Evolutionary conservation across 2,797 vertebrate genomes (phyloP).

Genomic region (Periparus ater): DNA sequence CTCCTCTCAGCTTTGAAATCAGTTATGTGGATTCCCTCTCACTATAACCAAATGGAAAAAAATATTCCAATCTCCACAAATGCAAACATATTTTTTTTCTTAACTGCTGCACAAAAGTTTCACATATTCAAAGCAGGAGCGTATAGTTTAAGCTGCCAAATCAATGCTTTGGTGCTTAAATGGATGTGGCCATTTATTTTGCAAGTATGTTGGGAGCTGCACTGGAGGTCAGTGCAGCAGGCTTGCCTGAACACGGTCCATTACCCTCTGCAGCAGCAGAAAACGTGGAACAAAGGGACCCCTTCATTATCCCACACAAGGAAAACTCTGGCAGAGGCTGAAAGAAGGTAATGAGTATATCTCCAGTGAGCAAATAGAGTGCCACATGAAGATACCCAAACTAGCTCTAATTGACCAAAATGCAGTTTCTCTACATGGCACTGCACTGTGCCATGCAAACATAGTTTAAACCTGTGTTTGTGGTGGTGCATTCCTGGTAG

Average conservation of each 20-base stretch:
- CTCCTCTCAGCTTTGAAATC: conserved; percentile 11
- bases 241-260: not conserved
- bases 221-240: conserved; percentile 12
- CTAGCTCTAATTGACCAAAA: conserved; percentile 28
- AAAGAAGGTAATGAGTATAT: conserved; percentile 53
- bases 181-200: not conserved
- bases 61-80: not conserved
- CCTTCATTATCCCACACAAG: conserved; percentile 39
- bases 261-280: conserved; percentile 47
- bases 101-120: not conserved
- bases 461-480: not conserved
- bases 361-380: conserved; percentile 30
- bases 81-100: not conserved
- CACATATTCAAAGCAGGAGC: not conserved
- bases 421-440: not conserved
- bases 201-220: not conserved
- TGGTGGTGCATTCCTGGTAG: not conserved
- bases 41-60: not conserved
- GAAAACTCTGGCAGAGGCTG: conserved; percentile 38
- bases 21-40: not conserved
- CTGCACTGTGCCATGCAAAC: not conserved
- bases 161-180: conserved; percentile 7
- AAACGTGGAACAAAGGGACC: conserved; percentile 36
- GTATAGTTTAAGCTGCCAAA: conserved; percentile 9
- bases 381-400: not conserved